Evolutionary conservation across 2,888 invertebrate species (phyloP).

Genomic region (Thereva nobilitata): DNA sequence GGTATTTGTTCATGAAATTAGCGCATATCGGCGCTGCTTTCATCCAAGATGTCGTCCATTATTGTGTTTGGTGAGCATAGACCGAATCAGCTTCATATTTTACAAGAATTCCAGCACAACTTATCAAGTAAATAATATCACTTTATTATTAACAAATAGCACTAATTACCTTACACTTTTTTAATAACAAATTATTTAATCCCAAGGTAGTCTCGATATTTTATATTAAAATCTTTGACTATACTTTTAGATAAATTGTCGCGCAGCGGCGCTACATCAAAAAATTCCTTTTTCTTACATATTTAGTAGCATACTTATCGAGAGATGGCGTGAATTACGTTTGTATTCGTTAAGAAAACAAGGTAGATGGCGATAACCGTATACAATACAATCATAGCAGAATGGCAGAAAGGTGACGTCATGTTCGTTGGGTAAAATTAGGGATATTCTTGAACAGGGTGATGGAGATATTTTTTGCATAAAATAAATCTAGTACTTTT

Average conservation of each 20-base stretch:
- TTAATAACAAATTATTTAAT: constrained; percentile 24
- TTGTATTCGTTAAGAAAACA: background rate
- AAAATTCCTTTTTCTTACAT: constrained; percentile 15
- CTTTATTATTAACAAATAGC: too few relatives aligned
- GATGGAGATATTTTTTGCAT: too few relatives aligned
- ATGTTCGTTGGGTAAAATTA: too few relatives aligned
- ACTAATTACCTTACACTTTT: constrained; percentile 14
- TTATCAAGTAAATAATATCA: too few relatives aligned
- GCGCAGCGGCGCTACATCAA: constrained; percentile 22
- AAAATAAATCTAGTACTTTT: too few relatives aligned
- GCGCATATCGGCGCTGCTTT: constrained; percentile 33
- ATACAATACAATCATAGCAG: too few relatives aligned
- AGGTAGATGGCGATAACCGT: too few relatives aligned
- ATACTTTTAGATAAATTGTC: constrained; percentile 25
- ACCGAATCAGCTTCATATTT: background rate
- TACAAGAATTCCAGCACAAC: too few relatives aligned
- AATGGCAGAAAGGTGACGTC: too few relatives aligned
- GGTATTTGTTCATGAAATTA: constrained; percentile 28
- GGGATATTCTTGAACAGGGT: too few relatives aligned
- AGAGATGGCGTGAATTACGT: constrained; percentile 19
- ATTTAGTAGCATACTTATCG: constrained; percentile 9
- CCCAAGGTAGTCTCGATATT: constrained; percentile 23
- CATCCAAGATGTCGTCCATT: constrained; percentile 31
- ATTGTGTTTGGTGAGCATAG: constrained; percentile 4
- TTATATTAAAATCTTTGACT: constrained; percentile 8